Percentiles rank a stretch among this genome's conserved stretches.
These are phyloP conservation scores for Typhlichthys eigenmanni DNA, from an alignment of 2,797 vertebrate genomes.

Conservation along the genomic window DNA sequence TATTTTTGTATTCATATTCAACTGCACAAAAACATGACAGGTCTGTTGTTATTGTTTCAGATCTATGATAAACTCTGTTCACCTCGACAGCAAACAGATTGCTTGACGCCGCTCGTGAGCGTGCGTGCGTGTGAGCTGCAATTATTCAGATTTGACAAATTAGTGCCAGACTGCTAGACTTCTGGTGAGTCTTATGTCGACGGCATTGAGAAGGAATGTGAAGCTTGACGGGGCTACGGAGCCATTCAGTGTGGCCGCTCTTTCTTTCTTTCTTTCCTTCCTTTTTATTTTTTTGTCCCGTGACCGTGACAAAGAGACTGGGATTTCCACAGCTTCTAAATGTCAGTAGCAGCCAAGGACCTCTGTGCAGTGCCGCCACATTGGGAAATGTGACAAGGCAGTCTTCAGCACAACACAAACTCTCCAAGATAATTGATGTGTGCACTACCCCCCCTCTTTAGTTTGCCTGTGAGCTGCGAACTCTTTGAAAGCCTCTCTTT, in stretches of 20 bases:
- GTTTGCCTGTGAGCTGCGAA: slow-evolving; percentile 62
- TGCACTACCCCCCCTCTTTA: slow-evolving; percentile 34
- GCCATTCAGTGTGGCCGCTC: slow-evolving; percentile 49
- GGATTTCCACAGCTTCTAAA: slow-evolving; percentile 74
- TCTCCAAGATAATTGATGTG: slow-evolving; percentile 76
- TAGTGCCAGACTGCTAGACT: slow-evolving; percentile 36
- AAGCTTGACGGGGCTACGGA: slow-evolving; percentile 60
- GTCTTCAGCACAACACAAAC: slow-evolving; percentile 62
- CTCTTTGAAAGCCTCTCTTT: slow-evolving; percentile 74
- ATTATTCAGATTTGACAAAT: slow-evolving; percentile 61
- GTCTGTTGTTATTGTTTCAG: slow-evolving; percentile 45
- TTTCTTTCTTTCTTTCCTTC: slow-evolving; percentile 67
- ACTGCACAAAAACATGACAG: slow-evolving; percentile 15
- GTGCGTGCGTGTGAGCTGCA: slow-evolving; percentile 38
- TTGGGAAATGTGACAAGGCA: slow-evolving; percentile 73
- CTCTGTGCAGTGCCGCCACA: slow-evolving; percentile 59
- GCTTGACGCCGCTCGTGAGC: too few relatives aligned
- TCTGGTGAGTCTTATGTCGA: slow-evolving; percentile 52
- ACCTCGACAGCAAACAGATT: too few relatives aligned
- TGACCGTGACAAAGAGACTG: slow-evolving; percentile 48
- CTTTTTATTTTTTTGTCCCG: slow-evolving; percentile 15
- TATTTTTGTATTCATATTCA: slow-evolving; percentile 14
- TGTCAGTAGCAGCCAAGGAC: slow-evolving; percentile 70
- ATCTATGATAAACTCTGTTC: slow-evolving; percentile 13
- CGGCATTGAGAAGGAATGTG: slow-evolving; percentile 69